Conservation (phyloP, 2,113 vertebrate genomes). For the Hippopotamus amphibius region DNA sequence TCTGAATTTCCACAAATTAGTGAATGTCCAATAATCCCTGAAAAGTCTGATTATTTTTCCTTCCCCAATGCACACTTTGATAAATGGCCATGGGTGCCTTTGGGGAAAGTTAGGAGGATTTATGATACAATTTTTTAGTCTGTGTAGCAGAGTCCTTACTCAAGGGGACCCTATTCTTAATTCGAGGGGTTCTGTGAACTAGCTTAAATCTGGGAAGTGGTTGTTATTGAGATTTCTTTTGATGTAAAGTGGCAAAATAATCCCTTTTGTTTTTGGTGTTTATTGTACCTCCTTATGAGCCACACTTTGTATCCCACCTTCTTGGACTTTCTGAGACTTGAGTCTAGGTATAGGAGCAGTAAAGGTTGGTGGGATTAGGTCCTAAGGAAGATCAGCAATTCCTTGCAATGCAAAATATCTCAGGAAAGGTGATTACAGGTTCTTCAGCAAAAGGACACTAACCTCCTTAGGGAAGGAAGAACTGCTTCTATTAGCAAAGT, state of each 20-base stretch:
- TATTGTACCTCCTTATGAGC: neutral
- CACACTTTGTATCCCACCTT: neutral
- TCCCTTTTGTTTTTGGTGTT: neutral
- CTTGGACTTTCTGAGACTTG: neutral
- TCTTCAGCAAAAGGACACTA: neutral
- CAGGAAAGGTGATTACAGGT: neutral
- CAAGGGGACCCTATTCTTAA: neutral
- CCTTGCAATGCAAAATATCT: neutral
- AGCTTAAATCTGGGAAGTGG: neutral
- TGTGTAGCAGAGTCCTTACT: neutral
- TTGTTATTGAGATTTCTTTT: neutral
- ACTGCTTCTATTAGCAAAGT: neutral
- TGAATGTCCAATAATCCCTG: neutral
- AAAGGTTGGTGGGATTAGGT: neutral
- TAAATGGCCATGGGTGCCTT: neutral
- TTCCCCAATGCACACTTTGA: neutral
- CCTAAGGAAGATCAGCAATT: conserved; percentile 10
- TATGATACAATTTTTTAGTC: neutral
- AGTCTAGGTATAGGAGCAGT: neutral
- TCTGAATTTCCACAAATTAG: neutral
- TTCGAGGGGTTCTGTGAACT: neutral
- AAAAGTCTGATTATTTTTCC: neutral
- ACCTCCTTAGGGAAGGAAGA: neutral
- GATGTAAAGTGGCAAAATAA: neutral
- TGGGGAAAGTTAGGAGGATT: neutral